These are phyloP conservation scores for Epizoanthus scotinus DNA, from an alignment of 92 coral and sea anemone species.

Conservation along the genomic window DNA sequence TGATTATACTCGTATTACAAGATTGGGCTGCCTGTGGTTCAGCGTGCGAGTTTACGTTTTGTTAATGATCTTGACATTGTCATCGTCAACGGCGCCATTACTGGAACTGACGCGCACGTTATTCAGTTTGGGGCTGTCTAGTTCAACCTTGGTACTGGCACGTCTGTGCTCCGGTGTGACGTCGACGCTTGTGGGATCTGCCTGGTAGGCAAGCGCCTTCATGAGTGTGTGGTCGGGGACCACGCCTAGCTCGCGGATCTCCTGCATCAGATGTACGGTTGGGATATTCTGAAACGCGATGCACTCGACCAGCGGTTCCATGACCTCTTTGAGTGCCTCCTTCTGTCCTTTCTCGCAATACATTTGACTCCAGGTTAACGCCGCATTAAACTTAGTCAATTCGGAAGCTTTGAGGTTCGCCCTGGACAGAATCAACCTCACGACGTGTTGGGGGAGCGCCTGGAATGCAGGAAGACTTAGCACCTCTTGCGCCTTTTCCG, in stretches of 20 bases:
- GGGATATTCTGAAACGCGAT: conserved; percentile 64
- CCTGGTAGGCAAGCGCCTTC: conserved; percentile 74
- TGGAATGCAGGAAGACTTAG: conserved; percentile 54
- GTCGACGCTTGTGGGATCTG: conserved; percentile 55
- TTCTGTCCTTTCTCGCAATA: conserved; percentile 42
- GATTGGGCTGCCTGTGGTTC: too few species aligned
- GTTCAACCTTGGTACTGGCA: conserved; percentile 4
- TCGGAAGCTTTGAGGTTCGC: conserved; percentile 56
- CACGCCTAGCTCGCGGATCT: conserved; percentile 58
- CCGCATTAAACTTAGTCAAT: conserved; percentile 61
- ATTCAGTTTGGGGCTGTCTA: conserved; percentile 21
- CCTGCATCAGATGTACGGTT: conserved; percentile 57
- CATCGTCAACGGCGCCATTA: neutral
- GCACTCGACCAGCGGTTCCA: conserved; percentile 66
- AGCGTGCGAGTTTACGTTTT: neutral
- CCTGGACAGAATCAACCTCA: conserved; percentile 59
- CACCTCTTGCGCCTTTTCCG: conserved; percentile 57
- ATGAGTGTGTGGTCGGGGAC: conserved; percentile 56
- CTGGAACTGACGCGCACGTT: conserved; percentile 18
- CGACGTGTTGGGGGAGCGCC: conserved; percentile 60
- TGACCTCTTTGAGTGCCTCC: conserved; percentile 39
- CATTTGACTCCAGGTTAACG: conserved; percentile 56
- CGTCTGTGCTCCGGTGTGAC: conserved; percentile 36
- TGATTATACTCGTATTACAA: too few species aligned
- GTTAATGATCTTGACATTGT: conserved; percentile 5